A percentile compares a stretch with the other conserved stretches of the same genome.
phyloP scores from a whole-genome alignment of 1,140 invertebrate genomes.

The Papilio machaon region DNA sequence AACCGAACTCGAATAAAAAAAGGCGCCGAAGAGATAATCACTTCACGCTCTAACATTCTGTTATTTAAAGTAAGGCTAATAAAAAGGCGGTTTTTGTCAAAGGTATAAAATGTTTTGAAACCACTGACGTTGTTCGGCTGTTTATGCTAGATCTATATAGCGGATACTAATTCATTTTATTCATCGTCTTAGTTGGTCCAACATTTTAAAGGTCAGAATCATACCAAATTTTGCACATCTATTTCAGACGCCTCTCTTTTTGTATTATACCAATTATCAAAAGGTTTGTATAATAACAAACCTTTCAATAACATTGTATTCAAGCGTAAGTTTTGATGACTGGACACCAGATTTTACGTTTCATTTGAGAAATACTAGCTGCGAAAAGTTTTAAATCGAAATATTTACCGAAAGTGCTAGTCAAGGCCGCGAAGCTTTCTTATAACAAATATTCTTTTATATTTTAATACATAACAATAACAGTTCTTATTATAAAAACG shows the following conservation, averaged over 20 bases:
- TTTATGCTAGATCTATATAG: neutral
- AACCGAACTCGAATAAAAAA: constrained; percentile 4
- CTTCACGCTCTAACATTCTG: neutral
- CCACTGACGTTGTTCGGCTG: neutral
- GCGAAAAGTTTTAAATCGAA: neutral
- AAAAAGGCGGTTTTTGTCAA: neutral
- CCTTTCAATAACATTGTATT: no score
- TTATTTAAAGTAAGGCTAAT: neutral
- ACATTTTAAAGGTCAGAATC: no score
- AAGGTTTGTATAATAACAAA: no score
- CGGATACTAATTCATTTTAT: no score
- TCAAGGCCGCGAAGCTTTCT: neutral
- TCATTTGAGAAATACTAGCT: neutral
- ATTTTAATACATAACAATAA: neutral
- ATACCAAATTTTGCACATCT: no score
- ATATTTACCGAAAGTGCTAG: neutral
- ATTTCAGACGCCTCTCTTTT: no score
- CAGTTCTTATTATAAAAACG: constrained; percentile 21
- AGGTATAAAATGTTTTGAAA: no score
- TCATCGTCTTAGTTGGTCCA: no score
- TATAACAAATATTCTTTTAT: neutral
- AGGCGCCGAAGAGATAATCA: neutral
- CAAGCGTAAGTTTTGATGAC: no score
- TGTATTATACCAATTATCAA: no score
- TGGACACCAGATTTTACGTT: no score